Percentiles rank a stretch among this genome's conserved stretches.
Conservation (phyloP, 2,113 vertebrate species). For the Colaptes auratus region DNA sequence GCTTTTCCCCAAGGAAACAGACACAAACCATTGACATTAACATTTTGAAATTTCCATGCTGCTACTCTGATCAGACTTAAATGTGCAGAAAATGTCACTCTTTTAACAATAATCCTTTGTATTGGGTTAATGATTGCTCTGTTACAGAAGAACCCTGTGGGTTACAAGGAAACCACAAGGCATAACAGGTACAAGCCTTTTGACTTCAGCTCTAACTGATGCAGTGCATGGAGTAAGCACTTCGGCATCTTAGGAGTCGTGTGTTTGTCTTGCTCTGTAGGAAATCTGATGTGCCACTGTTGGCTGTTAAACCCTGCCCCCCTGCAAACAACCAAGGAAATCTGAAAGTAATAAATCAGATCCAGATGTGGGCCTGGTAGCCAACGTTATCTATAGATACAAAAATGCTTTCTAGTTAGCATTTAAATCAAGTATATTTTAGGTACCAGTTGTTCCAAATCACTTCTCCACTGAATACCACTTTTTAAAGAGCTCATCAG, state of each 20-base stretch:
- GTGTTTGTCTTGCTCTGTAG: not conserved
- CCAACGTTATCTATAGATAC: too few species aligned
- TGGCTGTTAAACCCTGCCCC: not conserved
- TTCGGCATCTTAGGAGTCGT: not conserved
- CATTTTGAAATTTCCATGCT: not conserved
- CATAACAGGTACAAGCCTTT: not conserved
- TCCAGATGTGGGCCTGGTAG: not conserved
- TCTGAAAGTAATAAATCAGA: not conserved
- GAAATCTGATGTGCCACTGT: not conserved
- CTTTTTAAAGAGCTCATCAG: not conserved
- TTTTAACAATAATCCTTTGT: not conserved
- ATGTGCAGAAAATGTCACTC: not conserved
- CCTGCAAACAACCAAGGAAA: not conserved
- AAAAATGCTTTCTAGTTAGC: not conserved
- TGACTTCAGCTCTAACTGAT: not conserved
- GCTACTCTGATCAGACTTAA: not conserved
- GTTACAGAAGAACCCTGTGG: not conserved
- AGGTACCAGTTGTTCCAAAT: not conserved
- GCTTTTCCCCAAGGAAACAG: not conserved
- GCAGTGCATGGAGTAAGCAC: not conserved
- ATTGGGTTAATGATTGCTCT: not conserved
- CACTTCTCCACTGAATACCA: not conserved
- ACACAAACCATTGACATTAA: not conserved
- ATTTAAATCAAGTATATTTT: not conserved
- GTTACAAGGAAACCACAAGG: not conserved